phyloP scores from a whole-genome alignment of 2,113 vertebrate genomes.

The Macaca mulatta region DNA sequence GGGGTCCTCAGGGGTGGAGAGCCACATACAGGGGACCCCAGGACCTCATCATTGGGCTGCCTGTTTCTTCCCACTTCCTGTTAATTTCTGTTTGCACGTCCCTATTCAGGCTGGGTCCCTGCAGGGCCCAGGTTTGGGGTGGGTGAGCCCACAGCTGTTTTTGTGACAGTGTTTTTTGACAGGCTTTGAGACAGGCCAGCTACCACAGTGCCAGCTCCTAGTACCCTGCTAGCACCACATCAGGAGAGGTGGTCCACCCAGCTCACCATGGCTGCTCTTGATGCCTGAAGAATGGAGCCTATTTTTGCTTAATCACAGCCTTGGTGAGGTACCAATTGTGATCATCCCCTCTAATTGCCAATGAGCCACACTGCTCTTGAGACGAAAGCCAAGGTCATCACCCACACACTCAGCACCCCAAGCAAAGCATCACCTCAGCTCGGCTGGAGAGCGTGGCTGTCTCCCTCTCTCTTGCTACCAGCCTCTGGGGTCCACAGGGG shows the following conservation, averaged over 20 bases:
- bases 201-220: background rate
- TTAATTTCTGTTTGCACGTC: background rate
- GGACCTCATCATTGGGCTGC: background rate
- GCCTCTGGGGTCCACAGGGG: background rate
- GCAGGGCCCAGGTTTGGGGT: background rate
- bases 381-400: conserved; percentile 56
- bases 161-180: background rate
- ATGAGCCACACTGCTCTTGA: conserved; percentile 6
- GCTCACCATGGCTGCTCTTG: background rate
- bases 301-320: conserved; percentile 71
- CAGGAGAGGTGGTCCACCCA: background rate
- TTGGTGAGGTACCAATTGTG: conserved; percentile 44
- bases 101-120: background rate
- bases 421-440: background rate
- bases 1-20: background rate
- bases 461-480: background rate
- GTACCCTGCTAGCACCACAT: background rate
- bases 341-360: conserved; percentile 57
- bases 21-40: background rate
- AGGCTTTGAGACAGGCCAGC: background rate
- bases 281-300: conserved; percentile 42
- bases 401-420: background rate
- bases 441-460: no score
- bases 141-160: background rate
- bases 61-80: background rate